A percentile compares a stretch with the other conserved stretches of the same genome.
These are phyloP conservation scores for Darevskia mixta DNA, from an alignment of 2,797 vertebrate species.

Conservation along the genomic window DNA sequence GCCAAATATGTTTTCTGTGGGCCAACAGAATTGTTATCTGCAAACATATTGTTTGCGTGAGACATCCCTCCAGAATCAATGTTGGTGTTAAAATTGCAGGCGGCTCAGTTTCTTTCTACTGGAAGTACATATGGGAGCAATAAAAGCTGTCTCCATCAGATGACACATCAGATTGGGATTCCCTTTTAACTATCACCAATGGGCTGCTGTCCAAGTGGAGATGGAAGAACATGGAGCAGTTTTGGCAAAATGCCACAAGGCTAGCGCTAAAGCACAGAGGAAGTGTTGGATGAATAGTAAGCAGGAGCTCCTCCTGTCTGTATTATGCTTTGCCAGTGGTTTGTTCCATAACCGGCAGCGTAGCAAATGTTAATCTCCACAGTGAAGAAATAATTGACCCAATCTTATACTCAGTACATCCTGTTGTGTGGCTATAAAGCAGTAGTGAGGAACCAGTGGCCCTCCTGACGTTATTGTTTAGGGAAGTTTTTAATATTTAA, in stretches of 20 bases:
- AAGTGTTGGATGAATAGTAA: background rate
- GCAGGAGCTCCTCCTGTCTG: background rate
- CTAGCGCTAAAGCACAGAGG: background rate
- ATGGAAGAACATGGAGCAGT: constrained; percentile 14
- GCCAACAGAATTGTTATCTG: background rate
- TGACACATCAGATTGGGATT: background rate
- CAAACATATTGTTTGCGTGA: background rate
- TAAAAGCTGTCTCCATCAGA: background rate
- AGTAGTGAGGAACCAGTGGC: no score
- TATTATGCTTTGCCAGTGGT: background rate
- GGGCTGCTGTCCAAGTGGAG: rapidly evolving
- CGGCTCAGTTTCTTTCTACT: background rate
- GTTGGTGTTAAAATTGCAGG: constrained; percentile 1
- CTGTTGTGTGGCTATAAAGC: no score
- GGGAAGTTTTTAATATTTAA: no score
- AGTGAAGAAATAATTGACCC: background rate
- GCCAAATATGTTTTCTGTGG: background rate
- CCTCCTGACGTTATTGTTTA: no score
- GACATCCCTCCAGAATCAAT: background rate
- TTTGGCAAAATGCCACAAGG: constrained; percentile 10
- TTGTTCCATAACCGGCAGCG: no score
- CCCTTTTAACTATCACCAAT: background rate
- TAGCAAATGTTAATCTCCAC: background rate
- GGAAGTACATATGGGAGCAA: constrained; percentile 14
- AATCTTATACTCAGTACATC: background rate